These are phyloP conservation scores for Nibea albiflora DNA, from an alignment of 2,113 vertebrate species.

Conservation along the genomic window DNA sequence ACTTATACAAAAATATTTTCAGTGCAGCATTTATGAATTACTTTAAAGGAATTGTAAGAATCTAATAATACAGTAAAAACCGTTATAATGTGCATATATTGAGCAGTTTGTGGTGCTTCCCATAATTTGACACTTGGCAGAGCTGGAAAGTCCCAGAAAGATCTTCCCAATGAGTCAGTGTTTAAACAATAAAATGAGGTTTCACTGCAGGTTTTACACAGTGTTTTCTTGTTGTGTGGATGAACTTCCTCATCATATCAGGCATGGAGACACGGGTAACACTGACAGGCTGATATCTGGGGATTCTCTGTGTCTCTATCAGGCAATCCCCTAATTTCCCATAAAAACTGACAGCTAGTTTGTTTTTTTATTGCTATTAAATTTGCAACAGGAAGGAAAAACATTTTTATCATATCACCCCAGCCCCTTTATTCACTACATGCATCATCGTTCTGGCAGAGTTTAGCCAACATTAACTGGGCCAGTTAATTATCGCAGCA, in stretches of 20 bases:
- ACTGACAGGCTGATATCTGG: not conserved
- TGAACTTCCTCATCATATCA: not conserved
- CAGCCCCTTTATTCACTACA: not conserved
- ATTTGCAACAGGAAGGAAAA: slow-evolving; percentile 7
- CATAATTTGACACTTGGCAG: not conserved
- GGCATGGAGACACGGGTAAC: not conserved
- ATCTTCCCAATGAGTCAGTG: not conserved
- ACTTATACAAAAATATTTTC: not conserved
- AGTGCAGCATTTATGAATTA: not conserved
- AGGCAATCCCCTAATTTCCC: not conserved
- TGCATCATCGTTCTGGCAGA: not conserved
- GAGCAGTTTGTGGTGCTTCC: not conserved
- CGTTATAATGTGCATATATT: not conserved
- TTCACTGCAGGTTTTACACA: not conserved
- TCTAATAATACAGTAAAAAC: not conserved
- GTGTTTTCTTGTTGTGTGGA: not conserved
- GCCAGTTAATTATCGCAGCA: slow-evolving; percentile 25
- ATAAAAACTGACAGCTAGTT: slow-evolving; percentile 14
- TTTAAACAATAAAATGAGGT: not conserved
- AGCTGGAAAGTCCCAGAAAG: not conserved
- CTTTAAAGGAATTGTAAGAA: not conserved
- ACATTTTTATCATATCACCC: not conserved
- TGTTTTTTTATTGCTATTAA: not conserved
- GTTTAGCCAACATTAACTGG: slow-evolving; percentile 28
- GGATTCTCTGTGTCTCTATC: slow-evolving; percentile 8